Evolutionary conservation across 2,797 vertebrate genomes (phyloP), one percentile per base, ranked within the genome.

Genomic region (Acestrorhynchus altus): DNA sequence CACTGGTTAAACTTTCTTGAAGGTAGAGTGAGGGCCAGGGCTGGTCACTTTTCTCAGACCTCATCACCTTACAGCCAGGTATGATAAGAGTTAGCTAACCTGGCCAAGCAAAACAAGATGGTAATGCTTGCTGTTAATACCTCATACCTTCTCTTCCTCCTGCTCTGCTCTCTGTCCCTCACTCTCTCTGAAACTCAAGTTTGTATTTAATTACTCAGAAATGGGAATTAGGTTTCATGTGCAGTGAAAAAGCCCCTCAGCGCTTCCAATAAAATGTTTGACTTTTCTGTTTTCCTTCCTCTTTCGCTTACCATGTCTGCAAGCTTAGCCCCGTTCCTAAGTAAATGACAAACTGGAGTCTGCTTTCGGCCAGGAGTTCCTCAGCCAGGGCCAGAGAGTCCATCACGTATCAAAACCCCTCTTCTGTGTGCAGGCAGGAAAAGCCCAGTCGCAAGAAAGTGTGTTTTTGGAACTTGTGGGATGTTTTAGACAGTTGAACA

Each of bases 151-250:
- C 73, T 80, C 76, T 74, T 61, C 39, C 66, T 73, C 49, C 44
- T 76, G 77, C 85, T 82, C 83, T 83, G 81, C 78, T 85, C 78
- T 75, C 85, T 74, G 66, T n/a, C n/a, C n/a, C n/a, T 84, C 42
- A 49, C 60, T 64, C 46, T 76, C 79, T 56, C 49, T n/a, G 76
- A 87, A 84, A 84, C 64, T 80, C 31, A 54, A 82, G 83, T 91
- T 92, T 92, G 83, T 84, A 84, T 92, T 92, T 86, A 87, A 90
- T 93, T 91, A 89, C 77, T 72, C 83, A 81, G 65, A 87, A 89
- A 87, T 83, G 49, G 87, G 84, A 66, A 87, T 89, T 85, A 83
- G 72, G 78, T 90, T 89, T 83, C 86, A 87, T 81, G 81, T 81
- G 67, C 73, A 87, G 61, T 68, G 39, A 66, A 35, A 77, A 79